Conservation (phyloP, 2,113 vertebrate genomes). For the Sander vitreus region DNA sequence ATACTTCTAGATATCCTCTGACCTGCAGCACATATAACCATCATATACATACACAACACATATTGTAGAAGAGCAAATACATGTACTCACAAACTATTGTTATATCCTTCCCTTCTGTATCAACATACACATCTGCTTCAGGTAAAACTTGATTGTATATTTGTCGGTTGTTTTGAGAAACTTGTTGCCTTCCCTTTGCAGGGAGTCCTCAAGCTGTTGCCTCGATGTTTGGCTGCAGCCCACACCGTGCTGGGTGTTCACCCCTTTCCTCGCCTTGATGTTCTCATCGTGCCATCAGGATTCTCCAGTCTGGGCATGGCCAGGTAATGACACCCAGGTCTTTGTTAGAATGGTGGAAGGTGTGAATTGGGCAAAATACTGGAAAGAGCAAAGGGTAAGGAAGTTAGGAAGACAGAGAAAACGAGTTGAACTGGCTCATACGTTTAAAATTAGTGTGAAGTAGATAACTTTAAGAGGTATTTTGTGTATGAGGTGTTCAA, state of each 20-base stretch:
- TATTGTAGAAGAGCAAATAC: neutral
- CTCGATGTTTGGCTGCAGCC: slow-evolving; percentile 90
- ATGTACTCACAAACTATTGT: neutral
- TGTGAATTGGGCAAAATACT: neutral
- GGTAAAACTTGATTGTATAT: neutral
- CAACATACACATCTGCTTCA: neutral
- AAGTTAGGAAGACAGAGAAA: too few species aligned
- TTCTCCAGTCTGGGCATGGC: slow-evolving; percentile 98
- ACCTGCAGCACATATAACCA: neutral
- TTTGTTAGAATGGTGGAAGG: neutral
- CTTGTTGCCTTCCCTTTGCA: slow-evolving; percentile 50
- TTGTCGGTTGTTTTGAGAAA: neutral
- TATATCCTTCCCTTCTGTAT: neutral
- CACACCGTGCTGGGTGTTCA: slow-evolving; percentile 90
- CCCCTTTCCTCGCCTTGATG: slow-evolving; percentile 93
- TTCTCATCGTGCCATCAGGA: slow-evolving; percentile 93
- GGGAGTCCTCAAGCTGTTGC: slow-evolving; percentile 84
- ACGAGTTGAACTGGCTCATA: too few species aligned
- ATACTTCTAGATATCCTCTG: neutral
- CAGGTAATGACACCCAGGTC: slow-evolving; percentile 85
- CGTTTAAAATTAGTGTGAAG: neutral
- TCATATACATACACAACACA: neutral
- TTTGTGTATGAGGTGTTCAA: neutral
- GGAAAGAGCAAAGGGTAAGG: too few species aligned
- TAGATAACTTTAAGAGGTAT: neutral